These are phyloP conservation scores for Petroica traversi DNA, from an alignment of 2,113 vertebrate genomes.

Conservation along the genomic window DNA sequence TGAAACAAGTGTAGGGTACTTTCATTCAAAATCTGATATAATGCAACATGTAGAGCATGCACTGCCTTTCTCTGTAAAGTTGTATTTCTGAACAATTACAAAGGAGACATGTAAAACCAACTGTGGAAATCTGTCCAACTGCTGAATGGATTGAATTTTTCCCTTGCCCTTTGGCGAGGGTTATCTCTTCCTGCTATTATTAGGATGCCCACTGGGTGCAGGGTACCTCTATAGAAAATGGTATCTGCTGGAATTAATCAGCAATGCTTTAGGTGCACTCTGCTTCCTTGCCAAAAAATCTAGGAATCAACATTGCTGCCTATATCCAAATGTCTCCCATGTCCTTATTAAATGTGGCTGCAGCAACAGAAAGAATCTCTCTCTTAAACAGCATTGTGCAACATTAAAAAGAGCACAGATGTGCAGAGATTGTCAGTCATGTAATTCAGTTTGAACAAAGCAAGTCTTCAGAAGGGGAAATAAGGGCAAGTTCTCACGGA, in stretches of 20 bases:
- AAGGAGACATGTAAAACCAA: not conserved
- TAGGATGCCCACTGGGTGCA: not conserved
- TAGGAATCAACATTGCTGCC: not conserved
- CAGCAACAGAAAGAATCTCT: not conserved
- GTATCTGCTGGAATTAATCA: not conserved
- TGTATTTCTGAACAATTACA: not conserved
- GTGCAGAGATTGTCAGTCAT: not conserved
- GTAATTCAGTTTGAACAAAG: not conserved
- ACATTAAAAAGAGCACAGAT: not conserved
- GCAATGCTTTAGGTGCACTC: not conserved
- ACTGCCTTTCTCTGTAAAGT: not conserved
- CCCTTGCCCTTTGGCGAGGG: not conserved
- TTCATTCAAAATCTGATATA: not conserved
- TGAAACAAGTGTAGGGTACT: not conserved
- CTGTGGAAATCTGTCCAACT: not conserved
- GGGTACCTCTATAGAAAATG: not conserved
- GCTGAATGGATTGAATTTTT: not conserved
- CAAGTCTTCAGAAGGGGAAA: not conserved
- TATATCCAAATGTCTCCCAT: not conserved
- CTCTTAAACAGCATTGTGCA: not conserved
- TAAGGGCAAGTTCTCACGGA: not conserved
- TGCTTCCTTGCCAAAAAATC: not conserved
- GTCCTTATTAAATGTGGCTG: not conserved
- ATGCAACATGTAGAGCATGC: rapidly evolving
- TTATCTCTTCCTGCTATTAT: not conserved